phyloP scores from a whole-genome alignment of 1,140 invertebrate genomes.

The Drosophila bocqueti region DNA sequence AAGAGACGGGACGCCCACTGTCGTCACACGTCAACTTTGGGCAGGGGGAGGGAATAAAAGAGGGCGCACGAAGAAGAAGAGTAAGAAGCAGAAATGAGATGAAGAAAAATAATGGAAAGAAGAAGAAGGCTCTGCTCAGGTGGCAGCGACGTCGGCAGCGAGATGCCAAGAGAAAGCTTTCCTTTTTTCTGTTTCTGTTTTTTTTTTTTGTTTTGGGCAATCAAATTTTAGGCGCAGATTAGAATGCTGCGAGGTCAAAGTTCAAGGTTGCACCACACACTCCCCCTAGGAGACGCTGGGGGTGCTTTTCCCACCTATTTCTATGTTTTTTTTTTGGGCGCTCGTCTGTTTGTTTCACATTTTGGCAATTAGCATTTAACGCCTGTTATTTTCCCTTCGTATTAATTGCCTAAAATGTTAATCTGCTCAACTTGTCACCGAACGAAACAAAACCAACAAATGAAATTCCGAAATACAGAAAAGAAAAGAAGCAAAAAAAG shows the following conservation, averaged over 20 bases:
- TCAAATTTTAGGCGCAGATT: conserved; percentile 76
- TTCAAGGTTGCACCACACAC: conserved; percentile 68
- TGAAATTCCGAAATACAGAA: conserved; percentile 3
- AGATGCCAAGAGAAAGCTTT: conserved; percentile 16
- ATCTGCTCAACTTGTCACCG: conserved; percentile 53
- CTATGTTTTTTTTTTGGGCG: neutral
- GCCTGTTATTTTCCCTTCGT: conserved; percentile 16
- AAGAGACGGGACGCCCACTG: conserved; percentile 16
- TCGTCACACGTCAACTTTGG: conserved; percentile 23
- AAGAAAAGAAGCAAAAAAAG: conserved; percentile 10
- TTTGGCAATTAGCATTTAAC: conserved; percentile 57
- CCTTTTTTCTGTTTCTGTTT: conserved; percentile 11
- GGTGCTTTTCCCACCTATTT: conserved; percentile 1
- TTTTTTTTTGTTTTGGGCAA: conserved; percentile 34
- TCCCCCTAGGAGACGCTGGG: neutral
- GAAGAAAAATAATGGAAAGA: conserved; percentile 1
- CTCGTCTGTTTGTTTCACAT: conserved; percentile 41
- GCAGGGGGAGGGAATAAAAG: neutral
- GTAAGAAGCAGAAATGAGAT: conserved; percentile 1
- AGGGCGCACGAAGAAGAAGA: neutral
- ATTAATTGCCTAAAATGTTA: conserved; percentile 64
- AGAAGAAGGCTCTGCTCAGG: conserved; percentile 28
- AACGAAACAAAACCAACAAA: conserved; percentile 13
- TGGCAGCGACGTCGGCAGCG: conserved; percentile 12
- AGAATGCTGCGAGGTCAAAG: conserved; percentile 74